Evolutionary conservation across 2,113 vertebrate genomes (phyloP), one percentile per base, ranked within the genome.

Genomic region (Empidonax traillii): DNA sequence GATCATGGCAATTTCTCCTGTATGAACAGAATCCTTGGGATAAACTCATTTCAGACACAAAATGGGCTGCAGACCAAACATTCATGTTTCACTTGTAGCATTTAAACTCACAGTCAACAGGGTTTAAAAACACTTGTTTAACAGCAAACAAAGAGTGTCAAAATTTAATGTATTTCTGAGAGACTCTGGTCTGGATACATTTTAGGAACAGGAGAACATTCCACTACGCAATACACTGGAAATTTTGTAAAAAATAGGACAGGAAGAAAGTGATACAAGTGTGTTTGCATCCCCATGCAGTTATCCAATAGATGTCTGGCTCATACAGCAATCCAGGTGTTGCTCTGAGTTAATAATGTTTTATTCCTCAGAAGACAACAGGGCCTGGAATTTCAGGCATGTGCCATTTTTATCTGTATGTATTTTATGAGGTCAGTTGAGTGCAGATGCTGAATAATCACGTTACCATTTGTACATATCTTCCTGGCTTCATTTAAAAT

Each of bases 1-100:
- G 97, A 95, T 97, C 96, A 87, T 35, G 96, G 89, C 96, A 97
- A 96, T 97, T 98, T 96, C 94, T 95, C 89, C 67, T 87, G 65
- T 69, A 87, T 93, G 93, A 96, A 89, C 63, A 95, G 96, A 96
- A 95, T 63, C 90, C 91, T 97, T 91, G 10, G 44, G 94, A 96
- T 94, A 96, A 97, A 93, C 85, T 92, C 58, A 62, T 88, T 94
- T 83, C 89, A 94, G 62, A 74, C 68, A 88, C 90, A 33, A 66
- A 93, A 86, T 58, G 63, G 85, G 63, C 75, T 24, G 7, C 59
- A 91, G 84, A 94, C 84, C 91, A 65, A 88, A 91, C 91, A 81
- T 71, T 93, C 90, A 10, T 94, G 92, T 91, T 97, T 95, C 84
- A 30, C 86, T 94, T 88, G 62, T 49, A 61, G 61, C 73, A 37